Evolutionary conservation across 2,113 vertebrate species (phyloP).

Genomic region (Pontoporia blainvillei): DNA sequence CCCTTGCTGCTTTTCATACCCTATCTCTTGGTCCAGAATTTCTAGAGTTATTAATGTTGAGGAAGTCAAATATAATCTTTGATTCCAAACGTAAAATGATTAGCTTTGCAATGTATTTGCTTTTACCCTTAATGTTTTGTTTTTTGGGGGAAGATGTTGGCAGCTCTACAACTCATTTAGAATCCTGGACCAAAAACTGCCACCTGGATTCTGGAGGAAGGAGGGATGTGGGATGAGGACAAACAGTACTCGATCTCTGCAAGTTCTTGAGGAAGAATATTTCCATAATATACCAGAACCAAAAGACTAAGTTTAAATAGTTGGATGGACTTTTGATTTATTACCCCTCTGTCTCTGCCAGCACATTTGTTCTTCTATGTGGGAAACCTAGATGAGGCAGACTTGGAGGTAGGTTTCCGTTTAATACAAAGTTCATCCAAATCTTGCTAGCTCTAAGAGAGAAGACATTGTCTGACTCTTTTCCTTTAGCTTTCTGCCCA

Average conservation of each 20-base stretch:
- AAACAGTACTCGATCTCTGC: neutral
- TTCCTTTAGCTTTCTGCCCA: neutral
- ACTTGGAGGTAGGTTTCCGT: slow-evolving; percentile 23
- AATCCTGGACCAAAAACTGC: neutral
- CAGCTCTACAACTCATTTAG: neutral
- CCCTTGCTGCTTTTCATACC: neutral
- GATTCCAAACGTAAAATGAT: neutral
- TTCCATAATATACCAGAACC: neutral
- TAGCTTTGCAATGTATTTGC: neutral
- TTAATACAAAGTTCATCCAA: slow-evolving; percentile 36
- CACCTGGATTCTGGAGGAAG: neutral
- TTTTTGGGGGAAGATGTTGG: neutral
- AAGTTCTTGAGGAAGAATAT: neutral
- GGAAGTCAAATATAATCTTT: neutral
- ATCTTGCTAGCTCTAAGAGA: slow-evolving; percentile 9
- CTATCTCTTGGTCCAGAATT: neutral
- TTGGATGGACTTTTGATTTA: slow-evolving; percentile 37
- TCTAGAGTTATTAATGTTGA: neutral
- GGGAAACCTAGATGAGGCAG: neutral
- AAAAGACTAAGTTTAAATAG: neutral
- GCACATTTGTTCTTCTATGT: neutral
- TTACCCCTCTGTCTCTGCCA: neutral
- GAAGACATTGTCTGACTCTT: neutral
- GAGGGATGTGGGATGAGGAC: neutral
- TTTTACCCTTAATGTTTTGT: neutral